Percentiles rank a stretch among this genome's conserved stretches.
Evolutionary conservation across 2,888 invertebrate species (phyloP).

Genomic region (Geotrupes spiniger): DNA sequence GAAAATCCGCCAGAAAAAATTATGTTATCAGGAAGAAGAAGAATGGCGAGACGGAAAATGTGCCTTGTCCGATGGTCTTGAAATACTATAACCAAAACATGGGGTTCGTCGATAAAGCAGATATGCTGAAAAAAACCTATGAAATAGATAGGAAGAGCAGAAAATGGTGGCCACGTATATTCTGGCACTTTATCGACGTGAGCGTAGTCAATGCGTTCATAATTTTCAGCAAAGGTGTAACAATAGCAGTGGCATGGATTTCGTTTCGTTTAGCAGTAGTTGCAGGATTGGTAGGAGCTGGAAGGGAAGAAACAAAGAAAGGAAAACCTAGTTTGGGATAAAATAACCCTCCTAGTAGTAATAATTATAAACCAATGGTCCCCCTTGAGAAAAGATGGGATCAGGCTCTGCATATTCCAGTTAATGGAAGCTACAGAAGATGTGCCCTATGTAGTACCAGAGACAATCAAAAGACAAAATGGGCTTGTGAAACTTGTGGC

Average conservation of each 20-base stretch:
- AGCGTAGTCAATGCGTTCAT: slow-evolving; percentile 20
- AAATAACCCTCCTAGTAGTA: background rate
- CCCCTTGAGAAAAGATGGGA: background rate
- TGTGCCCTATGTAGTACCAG: background rate
- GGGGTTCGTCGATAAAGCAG: slow-evolving; percentile 25
- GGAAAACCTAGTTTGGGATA: too few species aligned
- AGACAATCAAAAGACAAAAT: background rate
- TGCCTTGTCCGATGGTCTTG: slow-evolving; percentile 24
- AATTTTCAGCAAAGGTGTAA: slow-evolving; percentile 18
- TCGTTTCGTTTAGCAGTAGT: too few species aligned
- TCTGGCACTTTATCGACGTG: slow-evolving; percentile 19
- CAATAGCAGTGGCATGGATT: too few species aligned
- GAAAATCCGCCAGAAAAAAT: background rate
- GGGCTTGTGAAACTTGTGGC: background rate
- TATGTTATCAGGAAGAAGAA: background rate
- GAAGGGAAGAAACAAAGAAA: background rate
- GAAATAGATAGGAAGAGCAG: slow-evolving; percentile 22
- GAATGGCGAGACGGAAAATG: too few species aligned
- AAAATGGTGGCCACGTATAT: slow-evolving; percentile 27
- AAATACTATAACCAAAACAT: slow-evolving; percentile 26
- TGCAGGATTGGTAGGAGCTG: slow-evolving; percentile 10
- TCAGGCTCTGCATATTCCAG: background rate
- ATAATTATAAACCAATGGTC: background rate
- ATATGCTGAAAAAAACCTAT: slow-evolving; percentile 24
- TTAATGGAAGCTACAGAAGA: background rate